Conservation (phyloP, 2,113 vertebrate species). For the Lagopus muta region DNA sequence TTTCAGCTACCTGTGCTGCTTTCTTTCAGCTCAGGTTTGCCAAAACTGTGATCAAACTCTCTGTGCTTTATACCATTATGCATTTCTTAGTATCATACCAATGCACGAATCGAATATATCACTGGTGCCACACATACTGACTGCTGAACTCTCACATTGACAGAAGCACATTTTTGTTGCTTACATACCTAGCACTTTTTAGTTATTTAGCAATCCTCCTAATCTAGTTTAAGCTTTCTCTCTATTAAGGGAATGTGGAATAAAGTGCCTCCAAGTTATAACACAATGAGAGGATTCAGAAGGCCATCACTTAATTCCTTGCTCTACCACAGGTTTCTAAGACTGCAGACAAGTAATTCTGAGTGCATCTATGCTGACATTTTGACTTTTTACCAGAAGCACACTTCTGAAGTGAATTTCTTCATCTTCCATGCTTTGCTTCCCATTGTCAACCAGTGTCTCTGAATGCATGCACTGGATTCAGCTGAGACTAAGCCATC, state of each 20-base stretch:
- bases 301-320: fast-evolving
- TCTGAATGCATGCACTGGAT: background rate
- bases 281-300: fast-evolving
- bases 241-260: background rate
- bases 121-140: background rate
- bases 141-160: background rate
- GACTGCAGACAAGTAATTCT: background rate
- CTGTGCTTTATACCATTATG: slow-evolving; percentile 7
- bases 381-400: background rate
- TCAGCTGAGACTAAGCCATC: background rate
- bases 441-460: fast-evolving
- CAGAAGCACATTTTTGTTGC: background rate
- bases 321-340: fast-evolving
- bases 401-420: background rate
- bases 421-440: background rate
- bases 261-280: background rate
- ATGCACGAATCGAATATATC: slow-evolving; percentile 12
- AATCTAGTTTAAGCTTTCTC: background rate
- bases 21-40: slow-evolving; percentile 54
- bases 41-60: slow-evolving; percentile 46
- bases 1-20: slow-evolving; percentile 68
- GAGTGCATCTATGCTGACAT: background rate
- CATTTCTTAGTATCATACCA: slow-evolving; percentile 21
- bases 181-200: background rate
- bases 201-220: background rate